Evolutionary conservation across 2,888 invertebrate genomes (phyloP), one percentile per base, ranked within the genome.

Genomic region (Serripes groenlandicus): DNA sequence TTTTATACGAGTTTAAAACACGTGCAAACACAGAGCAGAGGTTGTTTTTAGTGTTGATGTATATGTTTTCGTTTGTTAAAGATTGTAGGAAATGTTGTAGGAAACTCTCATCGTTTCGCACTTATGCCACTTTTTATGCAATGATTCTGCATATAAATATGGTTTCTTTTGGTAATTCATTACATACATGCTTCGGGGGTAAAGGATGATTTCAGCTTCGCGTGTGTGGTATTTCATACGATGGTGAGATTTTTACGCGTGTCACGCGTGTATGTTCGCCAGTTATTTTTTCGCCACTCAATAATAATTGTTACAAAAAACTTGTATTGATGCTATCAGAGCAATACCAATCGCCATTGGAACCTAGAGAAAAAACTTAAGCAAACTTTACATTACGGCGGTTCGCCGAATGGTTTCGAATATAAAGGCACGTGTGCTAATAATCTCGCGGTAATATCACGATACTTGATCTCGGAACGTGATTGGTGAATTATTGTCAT

Each of bases 161-260:
- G n/a, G n/a, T n/a, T n/a, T n/a, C n/a, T n/a, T n/a, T n/a, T n/a
- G n/a, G n/a, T n/a, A n/a, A n/a, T n/a, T n/a, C n/a, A n/a, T n/a
- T n/a, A n/a, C n/a, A n/a, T n/a, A n/a, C n/a, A n/a, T n/a, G n/a
- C n/a, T n/a, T n/a, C n/a, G 49, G 21, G 7, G 49, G 2, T 21
- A 49, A 49, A 49, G 49, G 49, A 3, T 49, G 7, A 21, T 21
- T 21, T 49, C 49, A 1, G 49, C 15, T 21, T 21, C 62, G 34
- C 66, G 66, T 66, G 66, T 66, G 66, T 66, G 66, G 66, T 66
- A 66, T 42, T 62, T 62, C 21, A 32, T 18, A 62, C 42, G 42
- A 42, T 28, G 66, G 30, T 66, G 66, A 23, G 42, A 66, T n/a
- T 66, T 42, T 42, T 7, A 42, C 32, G 66, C 49, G 42, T 66